Evolutionary conservation across 1,140 invertebrate genomes (phyloP), one percentile per base, ranked within the genome.

Genomic region (Calycopis cecrops): DNA sequence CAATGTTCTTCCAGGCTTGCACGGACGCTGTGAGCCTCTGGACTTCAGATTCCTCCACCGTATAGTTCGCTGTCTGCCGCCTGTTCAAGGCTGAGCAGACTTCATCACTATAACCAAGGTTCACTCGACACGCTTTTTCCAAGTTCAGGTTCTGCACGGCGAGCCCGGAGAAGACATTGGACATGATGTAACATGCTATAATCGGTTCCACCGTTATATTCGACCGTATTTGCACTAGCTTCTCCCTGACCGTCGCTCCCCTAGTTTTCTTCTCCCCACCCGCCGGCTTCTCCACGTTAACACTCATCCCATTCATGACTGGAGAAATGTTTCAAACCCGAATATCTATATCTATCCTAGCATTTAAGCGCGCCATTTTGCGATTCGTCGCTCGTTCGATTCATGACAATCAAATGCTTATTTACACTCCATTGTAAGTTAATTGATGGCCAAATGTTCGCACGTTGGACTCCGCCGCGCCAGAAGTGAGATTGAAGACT

Each of bases 71-170:
- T 14, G 78, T 77, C 59, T 90, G 79, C 67, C 88, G 72, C 55
- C 71, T 73, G 17, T 88, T 85, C n/a, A 92, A 65, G 11, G 88
- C 88, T 54, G 88, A 85, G 63, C 91, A 92, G 52, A 90, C 80
- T 59, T 89, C 87, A 49, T 86, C 79, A 62, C 86, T 82, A 38
- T 90, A 89, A 2, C 79, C 81, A 48, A 91, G 69, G 67, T 91
- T 91, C 10, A 92, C 90, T 44, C 90, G 79, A 71, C 91, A 92
- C 9, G 91, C 90, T 67, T 91, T 91, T 69, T 92, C 90, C 55
- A 92, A 83, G 66, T 90, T 90, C 56, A 92, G 73, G 76, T 92
- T 91, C 69, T 90, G 89, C 34, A 88, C 85, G 38, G 89, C 89
- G 16, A 91, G 70, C 59, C 79, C 84, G 3, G 88, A 86, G 69